Conservation (phyloP, 2,797 vertebrate species). For the Rhadinocentrus ornatus region DNA sequence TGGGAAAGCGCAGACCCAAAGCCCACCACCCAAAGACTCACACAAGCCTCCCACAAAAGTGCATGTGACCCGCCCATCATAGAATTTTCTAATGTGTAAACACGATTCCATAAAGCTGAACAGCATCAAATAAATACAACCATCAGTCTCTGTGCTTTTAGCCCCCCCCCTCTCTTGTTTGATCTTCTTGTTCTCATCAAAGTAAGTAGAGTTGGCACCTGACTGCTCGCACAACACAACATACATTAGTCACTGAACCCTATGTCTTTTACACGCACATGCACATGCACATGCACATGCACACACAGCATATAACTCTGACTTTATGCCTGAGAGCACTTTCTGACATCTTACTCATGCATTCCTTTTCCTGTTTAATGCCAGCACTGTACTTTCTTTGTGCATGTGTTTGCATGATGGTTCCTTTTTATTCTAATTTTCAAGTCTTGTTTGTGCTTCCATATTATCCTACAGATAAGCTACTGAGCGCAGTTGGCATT, state of each 20-base stretch:
- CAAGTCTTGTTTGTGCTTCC: conserved; percentile 11
- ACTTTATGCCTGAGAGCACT: conserved; percentile 52
- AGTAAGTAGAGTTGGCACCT: conserved; percentile 53
- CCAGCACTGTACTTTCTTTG: conserved; percentile 3
- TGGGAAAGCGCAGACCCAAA: too few relatives aligned
- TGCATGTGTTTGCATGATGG: neutral
- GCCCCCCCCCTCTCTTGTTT: conserved; percentile 20
- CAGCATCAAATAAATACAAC: neutral
- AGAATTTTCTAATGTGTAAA: neutral
- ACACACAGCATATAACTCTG: conserved; percentile 34
- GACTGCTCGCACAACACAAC: conserved; percentile 50
- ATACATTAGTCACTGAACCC: conserved; percentile 53
- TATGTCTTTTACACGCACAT: conserved; percentile 32
- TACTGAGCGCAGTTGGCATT: conserved; percentile 33
- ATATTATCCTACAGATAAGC: conserved; percentile 2
- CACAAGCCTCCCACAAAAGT: too few relatives aligned
- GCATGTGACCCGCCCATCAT: too few relatives aligned
- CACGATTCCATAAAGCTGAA: neutral
- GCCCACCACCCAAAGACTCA: too few relatives aligned
- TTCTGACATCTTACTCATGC: conserved; percentile 48
- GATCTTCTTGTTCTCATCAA: conserved; percentile 39
- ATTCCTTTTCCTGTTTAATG: conserved; percentile 32
- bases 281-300: conserved; percentile 11
- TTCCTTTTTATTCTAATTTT: neutral
- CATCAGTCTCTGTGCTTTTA: conserved; percentile 7